Conservation (phyloP, 2,113 vertebrate genomes). For the Symphodus melops region DNA sequence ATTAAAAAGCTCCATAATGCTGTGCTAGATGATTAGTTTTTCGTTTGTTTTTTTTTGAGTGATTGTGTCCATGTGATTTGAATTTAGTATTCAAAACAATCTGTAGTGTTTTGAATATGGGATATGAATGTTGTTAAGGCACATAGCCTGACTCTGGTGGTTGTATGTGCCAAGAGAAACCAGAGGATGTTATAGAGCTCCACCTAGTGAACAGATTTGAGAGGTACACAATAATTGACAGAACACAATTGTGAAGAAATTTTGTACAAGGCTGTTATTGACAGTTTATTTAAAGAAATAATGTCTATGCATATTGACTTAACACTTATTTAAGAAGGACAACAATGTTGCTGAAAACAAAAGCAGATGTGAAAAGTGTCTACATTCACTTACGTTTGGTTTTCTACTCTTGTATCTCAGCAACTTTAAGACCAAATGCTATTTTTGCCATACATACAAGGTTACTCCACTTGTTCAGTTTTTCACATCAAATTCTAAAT, state of each 20-base stretch:
- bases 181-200: not conserved
- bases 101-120: not conserved
- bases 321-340: no score
- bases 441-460: no score
- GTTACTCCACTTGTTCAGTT: no score
- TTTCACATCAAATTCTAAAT: no score
- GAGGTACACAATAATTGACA: constrained; percentile 1
- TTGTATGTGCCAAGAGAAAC: not conserved
- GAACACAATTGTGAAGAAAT: not conserved
- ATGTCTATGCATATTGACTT: no score
- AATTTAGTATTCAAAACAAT: constrained; percentile 1
- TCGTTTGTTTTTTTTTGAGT: not conserved
- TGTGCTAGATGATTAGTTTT: not conserved
- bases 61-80: not conserved
- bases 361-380: no score
- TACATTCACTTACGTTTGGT: no score
- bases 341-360: no score
- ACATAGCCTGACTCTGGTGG: not conserved
- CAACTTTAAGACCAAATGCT: no score
- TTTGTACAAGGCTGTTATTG: no score
- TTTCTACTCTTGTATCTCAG: no score
- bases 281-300: no score
- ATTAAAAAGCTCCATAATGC: constrained; percentile 16
- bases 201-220: constrained; percentile 54
- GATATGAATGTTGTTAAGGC: not conserved